phyloP scores from a whole-genome alignment of 2,797 vertebrate genomes.

The Amphiprion clarkii region DNA sequence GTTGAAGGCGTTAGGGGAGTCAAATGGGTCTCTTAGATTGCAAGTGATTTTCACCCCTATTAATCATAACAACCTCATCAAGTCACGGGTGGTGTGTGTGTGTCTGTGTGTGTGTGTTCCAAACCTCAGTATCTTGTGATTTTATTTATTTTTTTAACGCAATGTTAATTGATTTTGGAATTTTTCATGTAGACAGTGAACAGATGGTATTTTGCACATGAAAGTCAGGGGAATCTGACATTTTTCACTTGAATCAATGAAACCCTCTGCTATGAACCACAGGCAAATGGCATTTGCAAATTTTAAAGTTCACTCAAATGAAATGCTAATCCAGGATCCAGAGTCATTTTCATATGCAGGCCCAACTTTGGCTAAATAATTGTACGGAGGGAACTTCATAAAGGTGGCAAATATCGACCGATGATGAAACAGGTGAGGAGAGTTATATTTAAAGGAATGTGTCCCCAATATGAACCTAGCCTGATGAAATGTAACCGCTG shows the following conservation, averaged over 20 bases:
- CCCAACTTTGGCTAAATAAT: conserved; percentile 19
- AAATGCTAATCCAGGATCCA: conserved; percentile 53
- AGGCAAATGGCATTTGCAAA: conserved; percentile 52
- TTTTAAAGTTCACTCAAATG: conserved; percentile 51
- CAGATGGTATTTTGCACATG: conserved; percentile 42
- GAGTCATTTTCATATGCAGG: conserved; percentile 49
- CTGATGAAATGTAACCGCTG: too few species aligned
- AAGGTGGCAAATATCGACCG: conserved; percentile 38
- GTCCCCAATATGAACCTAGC: too few species aligned
- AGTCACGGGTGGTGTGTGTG: conserved; percentile 34
- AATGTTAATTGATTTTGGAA: conserved; percentile 30
- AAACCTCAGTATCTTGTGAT: background rate
- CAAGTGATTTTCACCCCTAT: conserved; percentile 82
- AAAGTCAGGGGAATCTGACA: conserved; percentile 45
- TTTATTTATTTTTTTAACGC: conserved; percentile 9
- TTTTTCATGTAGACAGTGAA: conserved; percentile 23
- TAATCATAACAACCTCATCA: conserved; percentile 85
- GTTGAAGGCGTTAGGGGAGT: conserved; percentile 66
- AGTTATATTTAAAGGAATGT: conserved; percentile 10
- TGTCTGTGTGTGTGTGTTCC: conserved; percentile 11
- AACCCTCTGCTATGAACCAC: conserved; percentile 40
- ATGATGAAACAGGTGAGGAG: conserved; percentile 25
- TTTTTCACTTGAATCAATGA: conserved; percentile 47
- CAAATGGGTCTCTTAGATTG: conserved; percentile 72
- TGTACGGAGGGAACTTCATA: conserved; percentile 20